phyloP scores from a whole-genome alignment of 1,140 invertebrate genomes.

The Drosophila hydei region DNA sequence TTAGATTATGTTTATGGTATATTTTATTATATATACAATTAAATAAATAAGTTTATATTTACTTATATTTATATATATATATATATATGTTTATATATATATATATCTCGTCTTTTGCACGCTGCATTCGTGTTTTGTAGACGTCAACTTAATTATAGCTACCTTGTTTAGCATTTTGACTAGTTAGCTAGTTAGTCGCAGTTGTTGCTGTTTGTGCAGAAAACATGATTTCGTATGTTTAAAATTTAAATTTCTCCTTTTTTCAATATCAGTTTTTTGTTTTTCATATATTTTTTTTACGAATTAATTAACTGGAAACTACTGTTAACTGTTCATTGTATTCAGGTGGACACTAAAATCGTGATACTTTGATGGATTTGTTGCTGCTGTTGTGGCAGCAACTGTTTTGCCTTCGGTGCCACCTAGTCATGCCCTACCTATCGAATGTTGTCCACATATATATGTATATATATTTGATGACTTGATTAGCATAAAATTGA shows the following conservation, averaged over 20 bases:
- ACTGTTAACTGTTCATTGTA: slow-evolving; percentile 68
- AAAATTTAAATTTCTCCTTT: slow-evolving; percentile 57
- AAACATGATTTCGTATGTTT: slow-evolving; percentile 69
- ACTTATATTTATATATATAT: too few species aligned
- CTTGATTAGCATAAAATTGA: slow-evolving; percentile 65
- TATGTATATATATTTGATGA: slow-evolving; percentile 47
- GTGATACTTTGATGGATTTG: slow-evolving; percentile 68
- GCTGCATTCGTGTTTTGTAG: too few species aligned
- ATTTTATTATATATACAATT: too few species aligned
- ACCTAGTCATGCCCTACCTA: not conserved
- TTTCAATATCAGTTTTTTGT: slow-evolving; percentile 59
- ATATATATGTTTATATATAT: not conserved
- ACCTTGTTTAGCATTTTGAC: slow-evolving; percentile 24
- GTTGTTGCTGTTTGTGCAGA: slow-evolving; percentile 49
- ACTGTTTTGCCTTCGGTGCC: slow-evolving; percentile 9
- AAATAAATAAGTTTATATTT: too few species aligned
- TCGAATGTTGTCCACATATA: slow-evolving; percentile 1
- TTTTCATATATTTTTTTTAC: slow-evolving; percentile 8
- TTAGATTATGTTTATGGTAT: too few species aligned
- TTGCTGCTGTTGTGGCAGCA: slow-evolving; percentile 22
- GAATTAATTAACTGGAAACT: slow-evolving; percentile 76
- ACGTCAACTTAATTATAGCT: slow-evolving; percentile 64
- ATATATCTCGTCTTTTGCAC: slow-evolving; percentile 12
- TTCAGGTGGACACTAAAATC: slow-evolving; percentile 61
- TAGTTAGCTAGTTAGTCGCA: slow-evolving; percentile 20